phyloP scores from a whole-genome alignment of 2,888 invertebrate species.

The Lasioglossum calceatum region DNA sequence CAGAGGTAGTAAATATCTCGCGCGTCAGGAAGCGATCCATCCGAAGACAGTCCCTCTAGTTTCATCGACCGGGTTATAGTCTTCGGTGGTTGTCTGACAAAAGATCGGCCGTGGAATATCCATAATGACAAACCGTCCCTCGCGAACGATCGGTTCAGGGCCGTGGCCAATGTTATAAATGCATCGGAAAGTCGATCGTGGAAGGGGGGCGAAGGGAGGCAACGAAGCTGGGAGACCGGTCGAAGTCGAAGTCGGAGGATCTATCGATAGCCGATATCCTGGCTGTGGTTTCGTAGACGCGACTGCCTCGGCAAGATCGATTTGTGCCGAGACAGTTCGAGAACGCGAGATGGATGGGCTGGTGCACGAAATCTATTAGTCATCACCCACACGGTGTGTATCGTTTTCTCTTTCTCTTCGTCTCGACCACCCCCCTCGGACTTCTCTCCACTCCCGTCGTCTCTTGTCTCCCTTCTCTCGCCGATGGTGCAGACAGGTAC shows the following conservation, averaged over 20 bases:
- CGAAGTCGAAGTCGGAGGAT: constrained; percentile 47
- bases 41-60: neutral
- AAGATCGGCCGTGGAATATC: constrained; percentile 35
- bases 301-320: constrained; percentile 73
- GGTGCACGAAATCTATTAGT: constrained; percentile 82
- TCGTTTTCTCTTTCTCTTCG: constrained; percentile 19
- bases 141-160: constrained; percentile 67
- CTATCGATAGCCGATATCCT: constrained; percentile 72
- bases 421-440: neutral
- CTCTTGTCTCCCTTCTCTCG: constrained; percentile 13
- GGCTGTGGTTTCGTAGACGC: constrained; percentile 59
- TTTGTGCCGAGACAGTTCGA: constrained; percentile 75
- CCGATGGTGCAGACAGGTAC: constrained; percentile 73
- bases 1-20: neutral
- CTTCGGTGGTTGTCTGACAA: constrained; percentile 31
- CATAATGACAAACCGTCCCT: constrained; percentile 68
- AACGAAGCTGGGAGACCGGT: constrained; percentile 50
- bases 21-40: constrained; percentile 19
- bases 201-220: constrained; percentile 12
- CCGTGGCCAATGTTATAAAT: constrained; percentile 76
- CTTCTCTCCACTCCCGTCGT: constrained; percentile 11
- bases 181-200: constrained; percentile 55
- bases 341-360: constrained; percentile 80
- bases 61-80: constrained; percentile 5
- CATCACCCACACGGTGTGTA: constrained; percentile 79